Conservation (phyloP, 2,113 vertebrate species). For the Formicarius rufipectus region DNA sequence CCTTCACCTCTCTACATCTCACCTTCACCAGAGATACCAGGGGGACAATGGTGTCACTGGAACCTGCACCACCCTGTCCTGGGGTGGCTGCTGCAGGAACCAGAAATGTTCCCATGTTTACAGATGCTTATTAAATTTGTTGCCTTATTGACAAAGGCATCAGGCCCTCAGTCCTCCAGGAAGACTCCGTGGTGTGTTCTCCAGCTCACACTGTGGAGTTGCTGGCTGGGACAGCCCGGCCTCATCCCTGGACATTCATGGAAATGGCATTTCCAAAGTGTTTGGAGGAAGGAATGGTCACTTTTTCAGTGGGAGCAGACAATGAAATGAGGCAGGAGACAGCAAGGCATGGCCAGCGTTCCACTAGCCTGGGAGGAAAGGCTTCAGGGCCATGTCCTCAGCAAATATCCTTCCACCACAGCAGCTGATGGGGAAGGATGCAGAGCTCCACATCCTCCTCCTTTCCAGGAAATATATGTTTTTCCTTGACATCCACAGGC, state of each 20-base stretch:
- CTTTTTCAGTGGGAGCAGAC: not conserved
- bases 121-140: not conserved
- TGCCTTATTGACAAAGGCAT: not conserved
- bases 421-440: not conserved
- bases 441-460: not conserved
- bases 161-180: not conserved
- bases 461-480: not conserved
- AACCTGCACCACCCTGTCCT: not conserved
- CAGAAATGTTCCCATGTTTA: rapidly evolving
- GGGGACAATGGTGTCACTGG: not conserved
- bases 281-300: not conserved
- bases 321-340: not conserved
- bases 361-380: not conserved
- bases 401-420: not conserved
- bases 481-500: not conserved
- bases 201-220: not conserved
- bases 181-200: not conserved
- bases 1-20: not conserved
- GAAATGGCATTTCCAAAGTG: not conserved
- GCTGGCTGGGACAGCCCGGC: not conserved
- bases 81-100: not conserved
- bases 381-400: not conserved
- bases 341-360: rapidly evolving
- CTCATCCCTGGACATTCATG: not conserved
- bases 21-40: not conserved